Evolutionary conservation across 2,797 vertebrate genomes (phyloP).

Genomic region (Melanotaenia trifasciata): DNA sequence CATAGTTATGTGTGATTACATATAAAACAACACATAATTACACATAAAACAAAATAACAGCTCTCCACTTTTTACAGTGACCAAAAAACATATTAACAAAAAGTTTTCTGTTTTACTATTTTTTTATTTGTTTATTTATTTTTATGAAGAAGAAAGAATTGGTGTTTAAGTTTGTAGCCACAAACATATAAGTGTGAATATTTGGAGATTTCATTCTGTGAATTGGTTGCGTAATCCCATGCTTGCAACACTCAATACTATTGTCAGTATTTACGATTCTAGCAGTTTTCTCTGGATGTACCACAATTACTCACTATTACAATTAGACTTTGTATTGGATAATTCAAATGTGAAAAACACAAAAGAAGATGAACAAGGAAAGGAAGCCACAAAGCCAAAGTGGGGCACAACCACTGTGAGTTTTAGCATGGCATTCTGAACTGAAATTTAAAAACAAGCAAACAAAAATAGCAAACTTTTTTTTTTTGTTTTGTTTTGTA

Average conservation of each 20-base stretch:
- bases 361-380: constrained; percentile 61
- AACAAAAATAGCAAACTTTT: background rate
- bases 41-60: background rate
- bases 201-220: background rate
- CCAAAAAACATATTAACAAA: background rate
- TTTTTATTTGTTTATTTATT: background rate
- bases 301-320: background rate
- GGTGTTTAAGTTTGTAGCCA: background rate
- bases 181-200: background rate
- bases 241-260: background rate
- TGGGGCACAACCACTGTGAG: constrained; percentile 69
- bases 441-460: constrained; percentile 11
- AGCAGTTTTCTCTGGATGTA: background rate
- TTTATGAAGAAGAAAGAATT: background rate
- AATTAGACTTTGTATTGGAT: background rate
- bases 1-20: background rate
- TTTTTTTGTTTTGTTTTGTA: constrained; percentile 8
- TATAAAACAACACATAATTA: too few relatives aligned
- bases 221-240: background rate
- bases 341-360: background rate
- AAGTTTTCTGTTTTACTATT: background rate
- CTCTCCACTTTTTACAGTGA: background rate
- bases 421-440: constrained; percentile 69
- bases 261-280: background rate
- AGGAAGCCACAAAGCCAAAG: constrained; percentile 55